Percentiles rank a stretch among this genome's conserved stretches.
Conservation (phyloP, 2,888 invertebrate genomes). For the Schizotus pectinicornis region DNA sequence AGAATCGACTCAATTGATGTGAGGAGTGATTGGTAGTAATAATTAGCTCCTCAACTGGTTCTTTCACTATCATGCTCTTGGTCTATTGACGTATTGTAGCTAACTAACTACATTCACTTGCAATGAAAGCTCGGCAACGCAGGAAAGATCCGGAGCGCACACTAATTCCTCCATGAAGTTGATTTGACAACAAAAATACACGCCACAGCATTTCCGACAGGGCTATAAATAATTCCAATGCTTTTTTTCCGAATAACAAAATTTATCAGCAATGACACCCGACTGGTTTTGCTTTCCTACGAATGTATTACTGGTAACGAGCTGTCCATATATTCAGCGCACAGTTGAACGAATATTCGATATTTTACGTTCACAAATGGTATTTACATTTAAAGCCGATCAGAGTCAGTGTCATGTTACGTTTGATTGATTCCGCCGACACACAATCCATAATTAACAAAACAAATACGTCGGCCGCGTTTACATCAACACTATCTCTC, state of each 20-base stretch:
- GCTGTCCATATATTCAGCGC: slow-evolving; percentile 4
- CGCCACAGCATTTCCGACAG: no score
- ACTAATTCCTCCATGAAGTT: no score
- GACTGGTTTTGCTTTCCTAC: slow-evolving; percentile 17
- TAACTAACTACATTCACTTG: no score
- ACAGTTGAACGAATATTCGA: slow-evolving; percentile 14
- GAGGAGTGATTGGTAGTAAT: no score
- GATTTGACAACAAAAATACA: no score
- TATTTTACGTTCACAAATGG: slow-evolving; percentile 17
- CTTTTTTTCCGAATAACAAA: neutral
- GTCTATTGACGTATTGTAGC: no score
- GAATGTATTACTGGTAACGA: slow-evolving; percentile 2
- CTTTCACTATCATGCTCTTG: no score
- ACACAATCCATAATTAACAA: slow-evolving; percentile 28
- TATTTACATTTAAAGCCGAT: slow-evolving; percentile 18
- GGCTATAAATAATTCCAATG: neutral
- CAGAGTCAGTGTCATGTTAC: slow-evolving; percentile 24
- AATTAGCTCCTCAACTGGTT: no score
- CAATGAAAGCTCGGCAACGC: no score
- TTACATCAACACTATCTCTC: slow-evolving; percentile 22
- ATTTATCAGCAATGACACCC: neutral
- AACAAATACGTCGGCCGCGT: slow-evolving; percentile 28
- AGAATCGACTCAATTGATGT: no score
- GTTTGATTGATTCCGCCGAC: slow-evolving; percentile 30
- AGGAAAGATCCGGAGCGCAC: no score